Evolutionary conservation across 2,113 vertebrate genomes (phyloP).

Genomic region (Gobius niger): DNA sequence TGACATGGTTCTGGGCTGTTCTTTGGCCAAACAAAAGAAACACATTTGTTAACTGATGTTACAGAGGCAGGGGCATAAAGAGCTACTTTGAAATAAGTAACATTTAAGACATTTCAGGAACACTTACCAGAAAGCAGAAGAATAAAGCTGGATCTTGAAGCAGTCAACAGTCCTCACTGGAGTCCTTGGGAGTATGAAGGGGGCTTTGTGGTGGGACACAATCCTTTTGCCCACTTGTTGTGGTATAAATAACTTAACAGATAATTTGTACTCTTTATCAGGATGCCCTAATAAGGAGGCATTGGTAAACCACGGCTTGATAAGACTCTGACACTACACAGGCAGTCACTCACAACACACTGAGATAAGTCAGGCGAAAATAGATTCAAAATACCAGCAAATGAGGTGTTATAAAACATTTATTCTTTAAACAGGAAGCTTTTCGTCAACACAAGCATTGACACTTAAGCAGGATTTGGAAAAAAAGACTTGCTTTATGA

Average conservation of each 20-base stretch:
- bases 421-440: constrained; percentile 46
- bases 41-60: too few species aligned
- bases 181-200: constrained; percentile 15
- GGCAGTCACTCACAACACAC: constrained; percentile 8
- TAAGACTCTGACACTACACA: constrained; percentile 48
- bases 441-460: constrained; percentile 14
- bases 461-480: constrained; percentile 23
- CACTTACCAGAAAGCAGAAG: constrained; percentile 31
- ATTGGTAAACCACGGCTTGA: constrained; percentile 20
- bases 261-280: constrained; percentile 62
- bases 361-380: constrained; percentile 15
- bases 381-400: not conserved
- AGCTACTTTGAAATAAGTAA: not conserved
- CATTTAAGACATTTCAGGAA: not conserved
- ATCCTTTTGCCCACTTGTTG: constrained; percentile 42
- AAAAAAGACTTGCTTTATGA: constrained; percentile 13
- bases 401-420: constrained; percentile 43
- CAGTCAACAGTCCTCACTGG: not conserved
- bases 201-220: constrained; percentile 5
- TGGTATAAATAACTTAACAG: constrained; percentile 74
- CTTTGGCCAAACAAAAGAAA: not conserved
- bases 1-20: constrained; percentile 76
- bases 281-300: constrained; percentile 65
- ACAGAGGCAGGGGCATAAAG: constrained; percentile 1
- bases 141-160: not conserved